Conservation (phyloP, 2,888 invertebrate species). For the Sepioteuthis lessoniana region DNA sequence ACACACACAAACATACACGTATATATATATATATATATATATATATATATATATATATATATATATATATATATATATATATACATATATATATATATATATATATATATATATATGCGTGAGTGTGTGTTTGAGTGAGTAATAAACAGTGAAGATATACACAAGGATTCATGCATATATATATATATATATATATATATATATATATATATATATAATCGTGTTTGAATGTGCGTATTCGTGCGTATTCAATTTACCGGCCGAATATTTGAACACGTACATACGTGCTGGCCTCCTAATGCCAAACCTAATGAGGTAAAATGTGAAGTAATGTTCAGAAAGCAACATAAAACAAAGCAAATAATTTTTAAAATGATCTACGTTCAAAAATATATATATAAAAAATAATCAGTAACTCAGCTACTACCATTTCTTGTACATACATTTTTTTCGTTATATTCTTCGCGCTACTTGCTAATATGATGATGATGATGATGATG, state of each 20-base stretch:
- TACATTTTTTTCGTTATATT: constrained; percentile 8
- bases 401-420: neutral
- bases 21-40: neutral
- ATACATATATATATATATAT: too few relatives aligned
- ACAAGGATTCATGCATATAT: neutral
- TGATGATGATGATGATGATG: neutral
- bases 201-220: neutral
- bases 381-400: neutral
- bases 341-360: neutral
- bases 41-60: neutral
- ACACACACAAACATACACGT: neutral
- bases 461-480: neutral
- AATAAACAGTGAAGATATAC: too few relatives aligned
- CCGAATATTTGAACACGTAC: neutral
- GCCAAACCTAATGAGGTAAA: neutral
- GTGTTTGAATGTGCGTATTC: neutral
- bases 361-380: neutral
- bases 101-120: too few relatives aligned
- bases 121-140: too few relatives aligned
- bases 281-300: neutral
- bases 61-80: neutral
- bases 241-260: neutral
- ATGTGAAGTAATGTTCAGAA: neutral
- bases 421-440: constrained; percentile 17
- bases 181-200: neutral